phyloP scores from a whole-genome alignment of 2,888 invertebrate species.

The Venusia cambrica region DNA sequence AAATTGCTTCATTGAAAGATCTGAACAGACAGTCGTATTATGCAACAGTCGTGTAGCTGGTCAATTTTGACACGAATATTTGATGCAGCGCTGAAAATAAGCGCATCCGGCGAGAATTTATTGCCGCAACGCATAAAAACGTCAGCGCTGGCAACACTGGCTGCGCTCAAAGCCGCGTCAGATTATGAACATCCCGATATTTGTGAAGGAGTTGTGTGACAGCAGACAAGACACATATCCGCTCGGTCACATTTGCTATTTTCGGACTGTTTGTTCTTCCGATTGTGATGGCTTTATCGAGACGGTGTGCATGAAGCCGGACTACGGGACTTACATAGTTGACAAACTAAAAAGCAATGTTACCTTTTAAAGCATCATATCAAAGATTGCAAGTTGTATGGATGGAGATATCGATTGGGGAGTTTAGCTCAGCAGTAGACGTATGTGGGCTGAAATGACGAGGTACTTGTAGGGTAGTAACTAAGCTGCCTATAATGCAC shows the following conservation, averaged over 20 bases:
- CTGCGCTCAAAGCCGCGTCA: slow-evolving; percentile 63
- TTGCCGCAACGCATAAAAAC: slow-evolving; percentile 59
- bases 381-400: too few species aligned
- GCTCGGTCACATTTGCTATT: slow-evolving; percentile 46
- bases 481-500: too few species aligned
- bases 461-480: too few species aligned
- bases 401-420: too few species aligned
- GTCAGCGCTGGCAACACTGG: slow-evolving; percentile 57
- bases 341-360: too few species aligned
- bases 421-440: too few species aligned
- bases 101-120: slow-evolving; percentile 65
- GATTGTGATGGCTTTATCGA: slow-evolving; percentile 23
- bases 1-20: too few species aligned
- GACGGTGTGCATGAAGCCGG: too few species aligned
- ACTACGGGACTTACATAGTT: too few species aligned
- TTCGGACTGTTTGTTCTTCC: slow-evolving; percentile 40
- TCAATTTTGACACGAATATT: slow-evolving; percentile 49
- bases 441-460: too few species aligned
- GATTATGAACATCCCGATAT: slow-evolving; percentile 73
- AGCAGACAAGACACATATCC: slow-evolving; percentile 64
- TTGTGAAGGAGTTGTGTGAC: slow-evolving; percentile 73
- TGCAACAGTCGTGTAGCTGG: slow-evolving; percentile 1
- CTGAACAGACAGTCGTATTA: too few species aligned
- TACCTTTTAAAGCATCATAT: too few species aligned
- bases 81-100: slow-evolving; percentile 58